Evolutionary conservation across 1,140 invertebrate genomes (phyloP).

Genomic region (Drosophila pallidifrons): DNA sequence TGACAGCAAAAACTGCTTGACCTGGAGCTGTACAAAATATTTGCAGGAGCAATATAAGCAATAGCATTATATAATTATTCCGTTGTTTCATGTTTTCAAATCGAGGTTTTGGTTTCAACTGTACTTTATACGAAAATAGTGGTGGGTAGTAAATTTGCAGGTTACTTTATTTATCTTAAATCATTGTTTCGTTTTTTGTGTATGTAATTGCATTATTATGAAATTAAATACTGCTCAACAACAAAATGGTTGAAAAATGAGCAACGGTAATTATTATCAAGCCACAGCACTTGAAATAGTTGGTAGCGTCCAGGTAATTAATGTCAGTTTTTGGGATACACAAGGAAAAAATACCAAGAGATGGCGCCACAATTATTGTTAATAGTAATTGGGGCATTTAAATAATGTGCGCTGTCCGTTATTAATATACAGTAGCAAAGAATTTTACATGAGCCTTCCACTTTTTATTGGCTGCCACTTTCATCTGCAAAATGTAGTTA

Average conservation of each 20-base stretch:
- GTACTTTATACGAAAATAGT: too few species aligned
- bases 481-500: slow-evolving; percentile 41
- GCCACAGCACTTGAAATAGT: too few species aligned
- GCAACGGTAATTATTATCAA: too few species aligned
- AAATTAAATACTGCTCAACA: too few species aligned
- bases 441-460: slow-evolving; percentile 32
- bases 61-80: neutral
- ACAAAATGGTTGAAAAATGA: too few species aligned
- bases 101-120: neutral
- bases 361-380: neutral
- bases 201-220: too few species aligned
- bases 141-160: neutral
- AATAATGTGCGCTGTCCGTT: neutral
- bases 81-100: neutral
- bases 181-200: neutral
- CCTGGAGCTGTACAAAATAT: neutral
- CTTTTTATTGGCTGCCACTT: slow-evolving; percentile 30
- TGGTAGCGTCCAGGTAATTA: neutral
- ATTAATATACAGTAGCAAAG: neutral
- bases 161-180: neutral
- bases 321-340: neutral
- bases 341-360: neutral
- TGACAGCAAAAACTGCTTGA: neutral
- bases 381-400: neutral
- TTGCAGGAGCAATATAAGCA: neutral